Base-by-base conservation (phyloP, 2,888 invertebrate genomes). In the Herminia tarsipennalis region DNA sequence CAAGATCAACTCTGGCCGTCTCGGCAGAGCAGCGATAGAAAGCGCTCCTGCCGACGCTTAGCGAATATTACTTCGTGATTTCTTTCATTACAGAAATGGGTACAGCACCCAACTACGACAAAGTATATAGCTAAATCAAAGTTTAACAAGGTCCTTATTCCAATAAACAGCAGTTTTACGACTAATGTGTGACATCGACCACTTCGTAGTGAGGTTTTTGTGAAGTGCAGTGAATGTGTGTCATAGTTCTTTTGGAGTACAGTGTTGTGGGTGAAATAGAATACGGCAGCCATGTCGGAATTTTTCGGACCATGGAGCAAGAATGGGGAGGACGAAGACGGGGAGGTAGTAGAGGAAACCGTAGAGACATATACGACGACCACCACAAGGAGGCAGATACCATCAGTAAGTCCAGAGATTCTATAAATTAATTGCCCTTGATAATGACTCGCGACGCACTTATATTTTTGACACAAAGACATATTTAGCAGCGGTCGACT, bases 1-100 rank as follows among this genome's bases (percentile, higher is more conserved):
- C 86, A 88, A 87, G 78, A 88, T 72, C 88, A 84, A 81, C 83
- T 82, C 83, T 86, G 79, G 85, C 86, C 90, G 90, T 79, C 82
- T 87, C 72, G 75, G 63, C 82, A 73, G 82, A 80, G 83, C 80
- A 78, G 76, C 75, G 77, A 70, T 60, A 60, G 69, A 58, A 58
- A 69, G 47, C 60, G 56, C 39, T 69, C 43, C 58, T 58, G 43
- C 48, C 56, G 56, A 55, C 42, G 34, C 43, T 52, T 32, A 44
- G 36, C 52, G 47, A 49, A 61, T 54, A 62, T 62, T 60, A 45
- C 51, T 49, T 51, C 58, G 69, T 60, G 57, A 57, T 66, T 57
- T 46, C 35, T 35, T 53, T 65, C 57, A 56, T 56, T 63, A 59
- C 54, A 57, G 70, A 70, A 61, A 82, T 79, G 76, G 73, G 66